Percentiles rank a stretch among this genome's conserved stretches.
Evolutionary conservation across 2,113 vertebrate genomes (phyloP).

Genomic region (Saccopteryx leptura): DNA sequence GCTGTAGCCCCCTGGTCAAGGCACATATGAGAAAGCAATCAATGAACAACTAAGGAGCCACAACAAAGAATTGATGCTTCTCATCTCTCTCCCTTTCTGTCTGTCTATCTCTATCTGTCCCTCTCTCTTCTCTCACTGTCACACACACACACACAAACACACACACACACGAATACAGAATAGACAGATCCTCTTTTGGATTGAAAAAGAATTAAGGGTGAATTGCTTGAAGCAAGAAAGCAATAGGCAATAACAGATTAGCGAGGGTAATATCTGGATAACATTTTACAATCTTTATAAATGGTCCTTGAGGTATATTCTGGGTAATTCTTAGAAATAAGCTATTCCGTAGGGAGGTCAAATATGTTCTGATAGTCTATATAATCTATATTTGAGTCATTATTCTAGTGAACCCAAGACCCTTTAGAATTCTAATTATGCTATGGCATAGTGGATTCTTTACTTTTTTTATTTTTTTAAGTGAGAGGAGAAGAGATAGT

Average conservation of each 20-base stretch:
- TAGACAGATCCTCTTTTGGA: background rate
- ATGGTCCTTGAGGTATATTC: background rate
- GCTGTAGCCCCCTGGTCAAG: no score
- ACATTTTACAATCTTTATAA: slow-evolving; percentile 40
- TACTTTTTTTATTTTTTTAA: no score
- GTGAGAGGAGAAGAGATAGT: no score
- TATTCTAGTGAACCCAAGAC: background rate
- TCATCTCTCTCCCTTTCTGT: no score
- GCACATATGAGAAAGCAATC: no score
- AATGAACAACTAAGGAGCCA: no score
- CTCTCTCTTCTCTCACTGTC: no score
- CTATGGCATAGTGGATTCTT: background rate
- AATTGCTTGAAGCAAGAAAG: background rate
- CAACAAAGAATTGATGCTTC: no score
- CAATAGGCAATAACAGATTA: background rate
- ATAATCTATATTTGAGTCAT: background rate
- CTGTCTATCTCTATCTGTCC: no score
- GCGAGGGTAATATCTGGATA: background rate
- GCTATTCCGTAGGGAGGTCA: background rate
- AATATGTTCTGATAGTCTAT: background rate
- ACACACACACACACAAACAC: no score
- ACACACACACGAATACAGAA: background rate
- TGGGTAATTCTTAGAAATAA: background rate
- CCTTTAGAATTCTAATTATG: slow-evolving; percentile 41
- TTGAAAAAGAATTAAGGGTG: background rate